Conservation (phyloP, 2,888 invertebrate genomes). For the Beris chalybata region DNA sequence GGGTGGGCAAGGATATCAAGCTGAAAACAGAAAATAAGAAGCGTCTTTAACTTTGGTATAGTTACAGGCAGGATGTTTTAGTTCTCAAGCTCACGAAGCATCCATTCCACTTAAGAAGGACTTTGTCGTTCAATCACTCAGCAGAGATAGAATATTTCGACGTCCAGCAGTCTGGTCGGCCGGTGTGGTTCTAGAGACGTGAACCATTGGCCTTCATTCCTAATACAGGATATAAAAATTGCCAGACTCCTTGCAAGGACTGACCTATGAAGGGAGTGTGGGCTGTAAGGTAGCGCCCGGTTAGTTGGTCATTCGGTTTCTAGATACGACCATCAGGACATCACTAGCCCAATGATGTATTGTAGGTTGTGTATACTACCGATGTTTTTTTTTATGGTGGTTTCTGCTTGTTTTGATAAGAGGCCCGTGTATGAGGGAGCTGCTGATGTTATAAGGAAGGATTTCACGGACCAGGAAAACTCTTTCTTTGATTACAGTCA, state of each 20-base stretch:
- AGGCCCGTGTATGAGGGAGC: neutral
- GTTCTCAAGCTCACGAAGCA: constrained; percentile 25
- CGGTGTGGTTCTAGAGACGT: too few species aligned
- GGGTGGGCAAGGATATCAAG: neutral
- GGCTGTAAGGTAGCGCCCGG: too few species aligned
- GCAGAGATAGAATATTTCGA: constrained; percentile 17
- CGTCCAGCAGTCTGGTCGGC: constrained; percentile 17
- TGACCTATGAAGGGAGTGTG: too few species aligned
- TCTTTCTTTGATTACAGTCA: constrained; percentile 28
- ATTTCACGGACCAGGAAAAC: constrained; percentile 10
- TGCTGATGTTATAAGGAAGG: too few species aligned
- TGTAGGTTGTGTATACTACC: neutral
- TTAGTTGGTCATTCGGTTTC: too few species aligned
- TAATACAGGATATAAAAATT: too few species aligned
- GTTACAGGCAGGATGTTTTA: constrained; percentile 28
- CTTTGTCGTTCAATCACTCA: constrained; percentile 35
- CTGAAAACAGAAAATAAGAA: constrained; percentile 1
- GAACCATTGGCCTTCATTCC: too few species aligned
- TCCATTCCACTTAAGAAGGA: constrained; percentile 37
- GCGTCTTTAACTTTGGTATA: constrained; percentile 25
- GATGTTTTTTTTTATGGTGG: neutral
- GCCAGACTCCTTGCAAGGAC: too few species aligned
- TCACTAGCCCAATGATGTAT: too few species aligned
- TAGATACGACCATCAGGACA: too few species aligned
- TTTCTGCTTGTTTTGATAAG: constrained; percentile 21